phyloP scores from a whole-genome alignment of 2,797 vertebrate species.

The Prionace glauca region DNA sequence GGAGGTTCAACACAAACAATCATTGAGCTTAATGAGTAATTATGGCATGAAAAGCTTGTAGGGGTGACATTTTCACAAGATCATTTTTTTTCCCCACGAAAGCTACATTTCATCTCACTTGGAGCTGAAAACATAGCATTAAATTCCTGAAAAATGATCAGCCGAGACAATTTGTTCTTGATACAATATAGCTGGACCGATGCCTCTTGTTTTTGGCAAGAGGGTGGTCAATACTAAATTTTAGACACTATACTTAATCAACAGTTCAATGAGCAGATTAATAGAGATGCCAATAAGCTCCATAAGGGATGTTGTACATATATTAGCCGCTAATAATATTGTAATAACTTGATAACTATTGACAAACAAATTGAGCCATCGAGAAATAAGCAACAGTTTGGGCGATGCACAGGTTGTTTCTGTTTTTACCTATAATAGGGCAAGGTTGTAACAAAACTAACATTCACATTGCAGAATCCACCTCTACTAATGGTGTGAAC shows the following conservation, averaged over 20 bases:
- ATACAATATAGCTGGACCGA: background rate
- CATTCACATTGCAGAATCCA: background rate
- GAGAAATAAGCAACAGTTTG: background rate
- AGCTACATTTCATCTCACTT: background rate
- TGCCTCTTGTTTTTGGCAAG: background rate
- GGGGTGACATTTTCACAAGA: background rate
- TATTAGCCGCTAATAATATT: background rate
- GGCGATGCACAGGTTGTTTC: background rate
- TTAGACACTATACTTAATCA: background rate
- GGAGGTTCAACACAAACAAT: background rate
- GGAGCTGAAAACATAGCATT: background rate
- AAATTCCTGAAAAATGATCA: background rate
- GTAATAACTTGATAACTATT: slow-evolving; percentile 10
- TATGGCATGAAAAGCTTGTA: background rate
- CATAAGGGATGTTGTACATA: background rate
- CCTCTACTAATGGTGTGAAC: background rate
- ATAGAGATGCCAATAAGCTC: background rate
- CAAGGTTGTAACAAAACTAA: background rate
- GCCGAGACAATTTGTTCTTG: background rate
- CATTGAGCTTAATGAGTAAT: background rate
- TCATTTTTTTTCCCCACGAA: background rate
- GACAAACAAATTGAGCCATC: background rate
- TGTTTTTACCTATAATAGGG: background rate
- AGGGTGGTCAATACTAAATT: background rate
- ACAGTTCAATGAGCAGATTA: slow-evolving; percentile 10